Conservation (phyloP, 2,888 invertebrate species). For the Andrena fulva region DNA sequence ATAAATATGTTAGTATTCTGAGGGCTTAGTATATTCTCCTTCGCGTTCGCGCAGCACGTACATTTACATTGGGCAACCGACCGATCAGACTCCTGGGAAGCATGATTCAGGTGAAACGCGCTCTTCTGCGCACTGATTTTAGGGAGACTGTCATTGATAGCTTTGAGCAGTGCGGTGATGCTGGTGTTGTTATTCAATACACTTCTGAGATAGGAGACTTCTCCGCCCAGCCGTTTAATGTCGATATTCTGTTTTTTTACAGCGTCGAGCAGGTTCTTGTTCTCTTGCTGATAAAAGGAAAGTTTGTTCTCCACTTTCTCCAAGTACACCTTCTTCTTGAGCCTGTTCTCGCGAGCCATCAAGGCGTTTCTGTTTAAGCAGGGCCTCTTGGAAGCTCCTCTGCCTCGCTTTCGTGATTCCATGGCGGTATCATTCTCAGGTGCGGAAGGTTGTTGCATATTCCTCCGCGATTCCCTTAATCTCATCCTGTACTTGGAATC, state of each 20-base stretch:
- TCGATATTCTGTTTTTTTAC: constrained; percentile 85
- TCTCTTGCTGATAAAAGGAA: constrained; percentile 83
- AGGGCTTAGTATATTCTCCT: constrained; percentile 24
- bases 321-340: constrained; percentile 87
- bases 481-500: constrained; percentile 43
- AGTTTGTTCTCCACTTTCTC: constrained; percentile 86
- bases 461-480: constrained; percentile 39
- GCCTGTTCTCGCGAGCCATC: constrained; percentile 88
- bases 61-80: constrained; percentile 7
- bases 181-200: constrained; percentile 86
- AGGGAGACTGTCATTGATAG: constrained; percentile 81
- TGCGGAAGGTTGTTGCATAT: not conserved
- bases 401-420: constrained; percentile 67
- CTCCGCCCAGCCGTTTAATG: constrained; percentile 85
- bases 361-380: constrained; percentile 87
- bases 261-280: constrained; percentile 85
- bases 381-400: constrained; percentile 81
- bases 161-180: constrained; percentile 85
- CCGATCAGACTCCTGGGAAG: not conserved
- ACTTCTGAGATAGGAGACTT: constrained; percentile 86
- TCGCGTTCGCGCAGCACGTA: constrained; percentile 2
- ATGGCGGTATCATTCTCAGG: not conserved
- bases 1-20: constrained; percentile 34
- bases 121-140: constrained; percentile 40
- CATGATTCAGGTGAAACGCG: not conserved